Base-by-base conservation (phyloP, 2,113 vertebrate genomes). In the Mola mola region DNA sequence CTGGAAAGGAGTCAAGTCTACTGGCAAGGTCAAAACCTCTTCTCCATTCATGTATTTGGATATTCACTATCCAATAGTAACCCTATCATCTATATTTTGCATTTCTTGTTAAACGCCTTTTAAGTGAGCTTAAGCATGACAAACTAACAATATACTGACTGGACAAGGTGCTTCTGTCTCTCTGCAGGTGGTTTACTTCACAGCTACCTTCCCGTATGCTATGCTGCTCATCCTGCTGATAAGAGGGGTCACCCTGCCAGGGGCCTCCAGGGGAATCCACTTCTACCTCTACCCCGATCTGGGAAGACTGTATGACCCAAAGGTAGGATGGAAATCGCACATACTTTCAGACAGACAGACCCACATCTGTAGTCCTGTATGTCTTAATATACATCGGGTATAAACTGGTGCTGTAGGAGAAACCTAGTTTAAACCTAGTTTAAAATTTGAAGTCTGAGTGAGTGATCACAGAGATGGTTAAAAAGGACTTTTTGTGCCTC, bases 1-100 rank as follows among this genome's bases (percentile, higher is more conserved):
- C 53, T 98, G 96, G 96, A 98, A 98, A 77, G 96, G 96, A 1
- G 95, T 98, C 86, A 98, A 97, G 78, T 97, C 95, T 55, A 96
- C 95, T 0, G 96, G 97, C 69, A 99, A 98, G 94, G 96, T 98
- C 31, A n/a, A 75, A 56, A 20, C 1, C 3, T 20, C 24, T 10
- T 12, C 8, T 47, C 15, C 3, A 0, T 8, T 36, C 6, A 34
- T 11, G 1, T 3, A 28, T 21, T 15, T 5, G n/a, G 5, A 40
- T n/a, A 13, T 38, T 24, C 6, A 9, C 13, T 2, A 3, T 8
- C 19, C 4, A 31, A 4, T 20, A 24, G 4, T 2, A n/a, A 37
- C 26, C 15, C 19, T n/a, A 16, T 34, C 15, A 21, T 50, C 20
- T 11, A 10, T 57, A 13, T n/a, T n/a, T n/a, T n/a, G n/a, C n/a